Conservation (phyloP, 2,113 vertebrate species). For the Passerina amoena region DNA sequence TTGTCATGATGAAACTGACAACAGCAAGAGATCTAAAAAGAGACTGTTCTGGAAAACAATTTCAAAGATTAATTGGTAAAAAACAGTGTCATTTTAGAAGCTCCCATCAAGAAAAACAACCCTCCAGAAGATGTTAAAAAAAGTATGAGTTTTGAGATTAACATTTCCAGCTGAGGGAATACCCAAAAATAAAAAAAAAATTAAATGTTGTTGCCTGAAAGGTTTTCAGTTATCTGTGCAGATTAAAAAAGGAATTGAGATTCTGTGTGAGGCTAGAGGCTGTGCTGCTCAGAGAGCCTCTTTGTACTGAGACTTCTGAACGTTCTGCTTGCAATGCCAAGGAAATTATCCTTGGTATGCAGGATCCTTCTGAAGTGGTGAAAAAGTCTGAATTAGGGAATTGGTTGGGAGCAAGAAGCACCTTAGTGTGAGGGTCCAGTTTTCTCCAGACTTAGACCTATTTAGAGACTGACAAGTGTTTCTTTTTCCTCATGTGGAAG, state of each 20-base stretch:
- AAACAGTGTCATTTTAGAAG: not conserved
- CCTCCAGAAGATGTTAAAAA: not conserved
- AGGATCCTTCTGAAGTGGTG: not conserved
- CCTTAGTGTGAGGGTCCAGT: not conserved
- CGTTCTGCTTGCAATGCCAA: not conserved
- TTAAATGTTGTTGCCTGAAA: constrained; percentile 16
- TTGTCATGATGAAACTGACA: not conserved
- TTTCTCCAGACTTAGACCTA: not conserved
- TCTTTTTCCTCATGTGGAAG: not conserved
- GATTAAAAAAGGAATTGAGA: constrained; percentile 24
- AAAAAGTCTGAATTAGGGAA: not conserved
- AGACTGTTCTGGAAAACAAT: not conserved
- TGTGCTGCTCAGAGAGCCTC: not conserved
- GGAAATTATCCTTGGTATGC: not conserved
- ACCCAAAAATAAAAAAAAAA: not conserved
- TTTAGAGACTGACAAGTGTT: not conserved
- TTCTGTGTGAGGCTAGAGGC: not conserved
- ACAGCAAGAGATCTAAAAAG: not conserved
- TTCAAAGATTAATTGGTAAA: not conserved
- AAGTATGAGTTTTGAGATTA: not conserved
- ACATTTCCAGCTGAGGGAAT: constrained; percentile 17
- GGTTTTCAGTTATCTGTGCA: not conserved
- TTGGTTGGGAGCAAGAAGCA: not conserved
- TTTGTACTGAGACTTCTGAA: not conserved
- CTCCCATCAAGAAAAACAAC: not conserved